A percentile compares a stretch with the other conserved stretches of the same genome.
These are phyloP conservation scores for Acleris emargana DNA, from an alignment of 2,888 invertebrate genomes.

Conservation along the genomic window DNA sequence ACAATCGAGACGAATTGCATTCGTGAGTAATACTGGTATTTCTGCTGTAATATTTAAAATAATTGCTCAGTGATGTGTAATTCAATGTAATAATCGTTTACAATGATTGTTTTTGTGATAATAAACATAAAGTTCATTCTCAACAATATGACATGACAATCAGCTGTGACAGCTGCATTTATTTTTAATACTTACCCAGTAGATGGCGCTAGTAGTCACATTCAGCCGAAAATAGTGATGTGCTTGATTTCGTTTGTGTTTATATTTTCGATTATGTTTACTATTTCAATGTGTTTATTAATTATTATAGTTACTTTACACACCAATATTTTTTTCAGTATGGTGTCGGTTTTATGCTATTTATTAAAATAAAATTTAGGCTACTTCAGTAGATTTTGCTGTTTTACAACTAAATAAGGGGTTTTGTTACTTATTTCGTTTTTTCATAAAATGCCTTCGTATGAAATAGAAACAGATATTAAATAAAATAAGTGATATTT, in stretches of 20 bases:
- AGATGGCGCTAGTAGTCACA: conserved; percentile 36
- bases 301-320: too few species aligned
- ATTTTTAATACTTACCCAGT: conserved; percentile 8
- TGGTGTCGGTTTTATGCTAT: too few species aligned
- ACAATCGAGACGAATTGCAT: conserved; percentile 65
- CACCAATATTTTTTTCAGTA: too few species aligned
- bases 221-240: conserved; percentile 22
- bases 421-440: too few species aligned
- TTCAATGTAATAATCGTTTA: background rate
- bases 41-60: background rate
- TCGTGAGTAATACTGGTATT: conserved; percentile 53
- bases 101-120: background rate
- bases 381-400: too few species aligned
- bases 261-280: too few species aligned
- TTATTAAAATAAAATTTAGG: too few species aligned
- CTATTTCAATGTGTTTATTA: too few species aligned
- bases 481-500: too few species aligned
- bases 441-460: too few species aligned
- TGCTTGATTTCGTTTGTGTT: conserved; percentile 9
- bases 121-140: conserved; percentile 1
- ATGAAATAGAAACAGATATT: too few species aligned
- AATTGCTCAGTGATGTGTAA: background rate
- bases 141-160: conserved; percentile 41
- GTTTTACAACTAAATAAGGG: too few species aligned
- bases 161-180: conserved; percentile 29